Conservation (phyloP, 2,113 vertebrate species). For the Rhinichthys klamathensis region DNA sequence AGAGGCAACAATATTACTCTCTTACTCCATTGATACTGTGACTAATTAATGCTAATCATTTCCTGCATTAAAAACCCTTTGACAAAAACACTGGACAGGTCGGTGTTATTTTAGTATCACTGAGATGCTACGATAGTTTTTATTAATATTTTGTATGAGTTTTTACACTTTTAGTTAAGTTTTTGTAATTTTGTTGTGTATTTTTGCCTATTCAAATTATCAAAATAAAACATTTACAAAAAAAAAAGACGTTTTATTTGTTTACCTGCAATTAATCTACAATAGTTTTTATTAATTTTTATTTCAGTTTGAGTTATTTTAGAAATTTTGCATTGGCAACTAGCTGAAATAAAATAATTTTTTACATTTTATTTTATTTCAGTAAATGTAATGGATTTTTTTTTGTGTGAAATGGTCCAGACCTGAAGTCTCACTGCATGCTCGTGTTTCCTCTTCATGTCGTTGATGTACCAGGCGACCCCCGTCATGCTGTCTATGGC, state of each 20-base stretch:
- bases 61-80: not conserved
- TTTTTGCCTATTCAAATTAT: no score
- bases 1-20: not conserved
- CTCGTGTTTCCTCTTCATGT: constrained; percentile 98
- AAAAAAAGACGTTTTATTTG: no score
- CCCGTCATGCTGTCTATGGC: constrained; percentile 97
- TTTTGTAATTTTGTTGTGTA: no score
- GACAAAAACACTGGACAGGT: not conserved
- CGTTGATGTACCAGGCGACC: constrained; percentile 98
- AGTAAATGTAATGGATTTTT: no score
- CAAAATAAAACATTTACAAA: no score
- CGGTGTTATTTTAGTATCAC: not conserved
- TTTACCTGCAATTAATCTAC: no score
- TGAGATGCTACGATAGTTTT: not conserved
- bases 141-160: not conserved
- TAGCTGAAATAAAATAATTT: not conserved
- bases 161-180: no score
- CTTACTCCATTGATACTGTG: not conserved
- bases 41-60: no score
- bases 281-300: not conserved
- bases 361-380: not conserved
- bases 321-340: not conserved
- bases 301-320: not conserved
- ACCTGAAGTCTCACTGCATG: constrained; percentile 95
- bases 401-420: not conserved